Evolutionary conservation across 1,140 invertebrate species (phyloP).

Genomic region (Ceratosolen fusciceps): DNA sequence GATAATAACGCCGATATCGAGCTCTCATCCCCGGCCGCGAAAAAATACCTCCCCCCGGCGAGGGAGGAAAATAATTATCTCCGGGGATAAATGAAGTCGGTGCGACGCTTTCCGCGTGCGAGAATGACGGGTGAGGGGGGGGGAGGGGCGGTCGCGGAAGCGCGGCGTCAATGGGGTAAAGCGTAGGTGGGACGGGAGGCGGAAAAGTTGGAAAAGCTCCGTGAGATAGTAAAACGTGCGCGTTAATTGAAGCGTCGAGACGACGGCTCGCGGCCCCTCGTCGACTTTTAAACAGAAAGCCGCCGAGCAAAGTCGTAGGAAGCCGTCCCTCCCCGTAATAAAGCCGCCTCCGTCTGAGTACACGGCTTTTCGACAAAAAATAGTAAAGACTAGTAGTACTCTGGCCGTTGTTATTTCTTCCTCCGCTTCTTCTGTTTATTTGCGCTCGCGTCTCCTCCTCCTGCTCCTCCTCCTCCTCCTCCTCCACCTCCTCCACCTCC

Average conservation of each 20-base stretch:
- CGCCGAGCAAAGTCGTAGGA: not conserved
- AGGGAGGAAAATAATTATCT: no score
- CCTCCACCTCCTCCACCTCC: no score
- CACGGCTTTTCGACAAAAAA: not conserved
- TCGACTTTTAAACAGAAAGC: not conserved
- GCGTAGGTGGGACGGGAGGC: not conserved
- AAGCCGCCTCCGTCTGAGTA: not conserved
- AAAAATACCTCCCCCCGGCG: no score
- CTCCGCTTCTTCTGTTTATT: slow-evolving; percentile 4
- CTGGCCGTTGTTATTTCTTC: not conserved
- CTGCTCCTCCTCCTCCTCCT: no score
- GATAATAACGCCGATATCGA: no score
- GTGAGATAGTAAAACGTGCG: slow-evolving; percentile 14
- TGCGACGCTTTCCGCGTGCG: no score
- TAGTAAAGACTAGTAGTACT: not conserved
- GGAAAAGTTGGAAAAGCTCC: not conserved
- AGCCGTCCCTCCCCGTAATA: not conserved
- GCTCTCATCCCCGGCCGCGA: no score
- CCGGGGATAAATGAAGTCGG: no score
- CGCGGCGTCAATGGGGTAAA: not conserved
- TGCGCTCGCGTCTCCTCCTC: not conserved
- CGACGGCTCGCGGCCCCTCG: not conserved
- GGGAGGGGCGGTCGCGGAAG: not conserved
- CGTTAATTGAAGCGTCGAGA: not conserved
- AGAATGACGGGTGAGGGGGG: no score